These are phyloP conservation scores for Scaptomyza tumidula DNA, from an alignment of 2,888 invertebrate species.

Conservation along the genomic window DNA sequence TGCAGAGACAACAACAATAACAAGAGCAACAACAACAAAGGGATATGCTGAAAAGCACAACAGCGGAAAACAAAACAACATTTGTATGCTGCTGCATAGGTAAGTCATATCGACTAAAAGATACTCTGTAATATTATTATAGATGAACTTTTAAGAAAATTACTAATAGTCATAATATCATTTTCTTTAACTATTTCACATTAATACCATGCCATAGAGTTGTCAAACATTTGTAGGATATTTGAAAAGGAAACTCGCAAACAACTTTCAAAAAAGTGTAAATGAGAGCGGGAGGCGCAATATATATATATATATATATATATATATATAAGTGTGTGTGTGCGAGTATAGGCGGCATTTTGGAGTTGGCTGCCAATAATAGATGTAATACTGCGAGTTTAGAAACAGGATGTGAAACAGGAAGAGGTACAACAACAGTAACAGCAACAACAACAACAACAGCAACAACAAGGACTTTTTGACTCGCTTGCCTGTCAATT, in stretches of 20 bases:
- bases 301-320: no score
- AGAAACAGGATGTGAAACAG: constrained; percentile 24
- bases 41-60: constrained; percentile 41
- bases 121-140: background rate
- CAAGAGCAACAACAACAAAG: constrained; percentile 58
- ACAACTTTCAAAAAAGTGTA: background rate
- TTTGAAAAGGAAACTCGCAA: background rate
- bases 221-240: no score
- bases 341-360: background rate
- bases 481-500: constrained; percentile 66
- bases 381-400: constrained; percentile 32
- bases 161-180: no score
- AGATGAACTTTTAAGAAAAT: background rate
- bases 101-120: background rate
- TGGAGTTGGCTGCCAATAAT: constrained; percentile 30
- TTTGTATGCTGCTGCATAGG: background rate
- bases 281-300: no score
- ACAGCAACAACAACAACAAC: constrained; percentile 57
- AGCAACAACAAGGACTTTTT: constrained; percentile 42
- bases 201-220: no score
- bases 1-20: constrained; percentile 59
- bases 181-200: no score
- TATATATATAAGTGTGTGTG: no score
- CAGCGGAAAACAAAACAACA: constrained; percentile 26
- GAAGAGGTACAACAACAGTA: constrained; percentile 40